Base-by-base conservation (phyloP, 2,888 invertebrate genomes). In the Eupithecia subumbrata region DNA sequence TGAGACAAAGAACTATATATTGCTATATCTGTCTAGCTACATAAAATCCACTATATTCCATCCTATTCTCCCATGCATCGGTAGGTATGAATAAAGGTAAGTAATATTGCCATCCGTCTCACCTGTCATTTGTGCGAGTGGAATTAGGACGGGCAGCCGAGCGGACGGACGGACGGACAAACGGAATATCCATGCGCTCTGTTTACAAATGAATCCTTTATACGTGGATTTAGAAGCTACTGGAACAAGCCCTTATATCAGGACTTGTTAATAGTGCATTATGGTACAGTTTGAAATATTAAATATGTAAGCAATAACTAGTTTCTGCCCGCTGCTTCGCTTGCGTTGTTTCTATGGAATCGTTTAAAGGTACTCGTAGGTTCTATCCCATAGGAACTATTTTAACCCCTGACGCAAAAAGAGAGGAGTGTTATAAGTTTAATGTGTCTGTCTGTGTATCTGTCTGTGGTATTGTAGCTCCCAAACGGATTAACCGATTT, bases 151-250 rank as follows among this genome's bases (percentile, higher is more conserved):
- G 77, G 80, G 75, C 80, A 74, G 74, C 77, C 76, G 82, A 81
- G 81, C 82, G 82, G 80, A 81, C 80, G 79, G 81, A 81, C 81
- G 79, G 81, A 74, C 80, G 75, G 80, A 73, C 80, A 80, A 85
- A 84, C 86, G 86, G 60, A 60, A 60, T 60, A 87, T 84, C 85
- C 87, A 83, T 85, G 88, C 87, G 86, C 79, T 78, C 85, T 87
- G 88, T 87, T 86, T 89, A 89, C 88, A 88, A 89, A 89, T 89
- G 88, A 87, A 86, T 82, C 84, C 81, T 84, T 83, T 78, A 80
- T 83, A 81, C 82, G 66, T 73, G 69, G 67, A 71, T 73, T 12
- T 63, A 25, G 48, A n/a, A 40, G 18, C 16, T 18, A 12, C 79
- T 80, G 76, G 80, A 81, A 73, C 34, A 34, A 34, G 34, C 30